These are phyloP conservation scores for Ptychoptera contaminata DNA, from an alignment of 2,888 invertebrate genomes.

Conservation along the genomic window DNA sequence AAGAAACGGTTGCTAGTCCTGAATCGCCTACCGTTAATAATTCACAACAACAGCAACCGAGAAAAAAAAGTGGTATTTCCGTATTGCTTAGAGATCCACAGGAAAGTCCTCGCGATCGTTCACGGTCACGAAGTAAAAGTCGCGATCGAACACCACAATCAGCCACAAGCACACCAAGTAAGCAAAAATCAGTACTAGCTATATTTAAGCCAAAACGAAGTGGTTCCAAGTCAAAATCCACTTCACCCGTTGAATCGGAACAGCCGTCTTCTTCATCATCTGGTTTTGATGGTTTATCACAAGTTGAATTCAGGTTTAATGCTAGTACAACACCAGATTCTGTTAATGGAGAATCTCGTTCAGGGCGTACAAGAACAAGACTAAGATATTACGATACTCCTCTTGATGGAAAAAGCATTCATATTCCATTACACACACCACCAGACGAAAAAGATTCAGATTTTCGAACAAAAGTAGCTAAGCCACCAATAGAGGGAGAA, in stretches of 20 bases:
- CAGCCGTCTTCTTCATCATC: conserved; percentile 10
- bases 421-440: conserved; percentile 61
- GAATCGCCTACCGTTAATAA: conserved; percentile 40
- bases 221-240: conserved; percentile 33
- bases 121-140: conserved; percentile 49
- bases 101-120: conserved; percentile 27
- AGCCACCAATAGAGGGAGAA: no score
- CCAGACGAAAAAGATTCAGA: conserved; percentile 40
- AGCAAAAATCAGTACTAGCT: conserved; percentile 50
- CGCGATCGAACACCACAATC: conserved; percentile 26
- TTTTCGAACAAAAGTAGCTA: no score
- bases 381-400: conserved; percentile 46
- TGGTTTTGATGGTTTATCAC: conserved; percentile 30
- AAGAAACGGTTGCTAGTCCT: conserved; percentile 46
- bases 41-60: conserved; percentile 4
- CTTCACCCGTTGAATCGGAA: conserved; percentile 24
- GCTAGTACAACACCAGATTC: conserved; percentile 17
- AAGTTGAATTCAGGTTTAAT: conserved; percentile 30
- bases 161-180: conserved; percentile 40
- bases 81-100: conserved; percentile 18
- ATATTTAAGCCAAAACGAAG: conserved; percentile 44
- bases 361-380: conserved; percentile 22
- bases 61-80: conserved; percentile 11
- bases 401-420: conserved; percentile 44
- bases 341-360: conserved; percentile 12